Conservation (phyloP, 2,113 vertebrate genomes). For the Hypocryptadius cinnamomeus region DNA sequence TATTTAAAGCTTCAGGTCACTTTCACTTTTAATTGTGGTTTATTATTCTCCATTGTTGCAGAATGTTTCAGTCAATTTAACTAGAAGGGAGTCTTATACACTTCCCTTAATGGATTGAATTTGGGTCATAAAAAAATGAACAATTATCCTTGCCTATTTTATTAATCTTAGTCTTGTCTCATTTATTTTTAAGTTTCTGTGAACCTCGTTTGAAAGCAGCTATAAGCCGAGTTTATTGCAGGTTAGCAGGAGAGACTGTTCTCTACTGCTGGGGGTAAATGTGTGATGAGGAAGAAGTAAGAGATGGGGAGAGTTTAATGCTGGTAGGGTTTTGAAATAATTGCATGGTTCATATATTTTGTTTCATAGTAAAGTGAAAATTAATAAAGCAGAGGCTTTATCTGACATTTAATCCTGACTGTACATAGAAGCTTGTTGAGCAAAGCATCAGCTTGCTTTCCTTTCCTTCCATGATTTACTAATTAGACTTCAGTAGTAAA, state of each 20-base stretch:
- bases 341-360: not conserved
- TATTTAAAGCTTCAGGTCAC: slow-evolving; percentile 62
- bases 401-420: slow-evolving; percentile 1
- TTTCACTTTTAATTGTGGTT: slow-evolving; percentile 71
- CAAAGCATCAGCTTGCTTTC: not conserved
- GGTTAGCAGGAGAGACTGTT: not conserved
- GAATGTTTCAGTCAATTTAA: slow-evolving; percentile 71
- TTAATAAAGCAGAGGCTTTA: not conserved
- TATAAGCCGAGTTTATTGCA: not conserved
- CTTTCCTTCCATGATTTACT: slow-evolving; percentile 5
- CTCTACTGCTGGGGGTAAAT: not conserved
- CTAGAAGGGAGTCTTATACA: slow-evolving; percentile 41
- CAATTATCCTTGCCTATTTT: slow-evolving; percentile 50
- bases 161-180: slow-evolving; percentile 60
- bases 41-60: slow-evolving; percentile 63
- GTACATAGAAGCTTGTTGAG: not conserved
- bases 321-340: not conserved
- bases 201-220: not conserved
- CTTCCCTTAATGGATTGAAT: slow-evolving; percentile 56
- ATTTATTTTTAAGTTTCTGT: slow-evolving; percentile 10
- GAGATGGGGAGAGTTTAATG: not conserved
- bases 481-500: not conserved
- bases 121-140: slow-evolving; percentile 60
- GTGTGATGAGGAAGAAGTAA: not conserved
- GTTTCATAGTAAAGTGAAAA: slow-evolving; percentile 14